Evolutionary conservation across 2,888 invertebrate genomes (phyloP), one percentile per base, ranked within the genome.

Genomic region (Heliconius erato): DNA sequence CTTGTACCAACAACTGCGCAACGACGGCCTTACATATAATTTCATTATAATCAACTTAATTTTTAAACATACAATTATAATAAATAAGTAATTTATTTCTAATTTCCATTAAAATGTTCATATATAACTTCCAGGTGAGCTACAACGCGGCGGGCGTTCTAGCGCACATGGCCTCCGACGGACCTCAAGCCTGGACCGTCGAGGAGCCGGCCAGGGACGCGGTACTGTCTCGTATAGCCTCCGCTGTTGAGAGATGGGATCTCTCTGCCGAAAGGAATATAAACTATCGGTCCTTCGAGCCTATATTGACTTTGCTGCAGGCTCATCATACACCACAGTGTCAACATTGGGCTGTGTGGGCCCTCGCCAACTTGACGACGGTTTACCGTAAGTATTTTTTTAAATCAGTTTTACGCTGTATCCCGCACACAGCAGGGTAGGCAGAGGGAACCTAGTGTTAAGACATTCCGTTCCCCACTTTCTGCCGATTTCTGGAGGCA

Each of bases 261-360:
- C 94, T 99, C 76, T 96, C 96, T 82, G 98, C 98, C 0, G 98
- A 98, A 89, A 96, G 99, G 71, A 99, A 99, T 92, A 99, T 99
- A 86, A 99, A 99, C 95, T 99, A 99, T 94, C 97, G 99, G 72
- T 94, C 94, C 54, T 99, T 99, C 95, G 98, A 98, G 91, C 99
- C 99, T 0, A 99, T 99, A 84, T 96, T 99, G 40, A 97, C 98
- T 85, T 96, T 99, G 84, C 97, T 99, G 74, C 96, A 97, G 84
- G 97, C 98, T 80, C 97, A 98, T 88, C 98, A 99, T 90, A 99
- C 99, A 1, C 98, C 98, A 1, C 97, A 98, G 91, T 99, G 99
- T 92, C 99, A 99, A 92, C 98, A 98, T 91, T 99, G 99, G 99
- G 99, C 99, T 4, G 98, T 98, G 12, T 99, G 99, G 99, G 99